These are phyloP conservation scores for Drosophila recens DNA, from an alignment of 2,888 invertebrate genomes.

Conservation along the genomic window DNA sequence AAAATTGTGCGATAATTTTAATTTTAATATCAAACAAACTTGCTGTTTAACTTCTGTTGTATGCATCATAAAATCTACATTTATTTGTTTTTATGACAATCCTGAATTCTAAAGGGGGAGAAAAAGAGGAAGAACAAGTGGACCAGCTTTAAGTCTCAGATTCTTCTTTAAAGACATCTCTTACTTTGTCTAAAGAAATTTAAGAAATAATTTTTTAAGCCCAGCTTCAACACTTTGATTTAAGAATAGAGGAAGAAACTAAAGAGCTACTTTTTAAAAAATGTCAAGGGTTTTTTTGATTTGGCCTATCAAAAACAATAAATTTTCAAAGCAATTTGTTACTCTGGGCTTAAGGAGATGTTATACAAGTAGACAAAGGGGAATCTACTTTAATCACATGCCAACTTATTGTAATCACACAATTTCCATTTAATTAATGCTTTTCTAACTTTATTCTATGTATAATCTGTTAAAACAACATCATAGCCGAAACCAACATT, in stretches of 20 bases:
- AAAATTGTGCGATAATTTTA: constrained; percentile 41
- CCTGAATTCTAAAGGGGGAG: neutral
- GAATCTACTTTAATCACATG: neutral
- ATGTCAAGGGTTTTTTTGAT: no score
- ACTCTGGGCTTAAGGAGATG: neutral
- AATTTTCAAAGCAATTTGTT: neutral
- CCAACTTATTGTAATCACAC: neutral
- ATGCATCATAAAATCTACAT: constrained; percentile 16
- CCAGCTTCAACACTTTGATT: no score
- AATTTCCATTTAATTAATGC: neutral
- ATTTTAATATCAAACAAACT: constrained; percentile 41
- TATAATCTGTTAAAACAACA: neutral
- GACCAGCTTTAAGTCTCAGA: neutral
- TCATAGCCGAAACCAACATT: neutral
- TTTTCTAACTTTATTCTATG: neutral
- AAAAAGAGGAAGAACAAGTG: neutral
- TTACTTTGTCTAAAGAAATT: neutral
- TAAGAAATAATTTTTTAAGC: neutral
- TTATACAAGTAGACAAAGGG: neutral
- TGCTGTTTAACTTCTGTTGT: constrained; percentile 16
- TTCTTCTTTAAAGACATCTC: neutral
- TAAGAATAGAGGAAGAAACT: neutral
- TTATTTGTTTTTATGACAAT: constrained; percentile 14
- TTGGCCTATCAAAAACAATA: no score
- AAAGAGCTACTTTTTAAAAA: neutral